phyloP scores from a whole-genome alignment of 2,113 vertebrate genomes.

The Brienomyrus longianalis region DNA sequence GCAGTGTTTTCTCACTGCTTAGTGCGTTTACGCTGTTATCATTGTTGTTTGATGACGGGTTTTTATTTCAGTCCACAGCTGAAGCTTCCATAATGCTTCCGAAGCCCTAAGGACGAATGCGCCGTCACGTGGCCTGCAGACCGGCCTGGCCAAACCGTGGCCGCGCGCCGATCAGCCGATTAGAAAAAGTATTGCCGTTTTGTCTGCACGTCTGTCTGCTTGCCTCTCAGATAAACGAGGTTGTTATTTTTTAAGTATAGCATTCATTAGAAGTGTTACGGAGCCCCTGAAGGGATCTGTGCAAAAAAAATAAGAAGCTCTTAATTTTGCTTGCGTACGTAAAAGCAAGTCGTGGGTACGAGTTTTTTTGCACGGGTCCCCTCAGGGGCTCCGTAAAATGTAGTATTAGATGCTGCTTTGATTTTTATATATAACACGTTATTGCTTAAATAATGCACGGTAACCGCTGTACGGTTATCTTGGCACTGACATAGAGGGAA shows the following conservation, averaged over 20 bases:
- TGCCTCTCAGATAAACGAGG: neutral
- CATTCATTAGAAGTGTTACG: neutral
- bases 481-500: neutral
- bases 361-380: too few species aligned
- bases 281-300: too few species aligned
- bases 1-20: neutral
- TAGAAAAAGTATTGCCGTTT: neutral
- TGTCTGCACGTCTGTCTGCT: neutral
- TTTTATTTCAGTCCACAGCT: constrained; percentile 49
- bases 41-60: neutral
- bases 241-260: neutral
- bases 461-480: neutral
- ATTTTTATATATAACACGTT: neutral
- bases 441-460: neutral
- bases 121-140: neutral
- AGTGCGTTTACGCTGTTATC: neutral
- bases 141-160: neutral
- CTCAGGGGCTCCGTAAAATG: neutral
- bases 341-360: too few species aligned
- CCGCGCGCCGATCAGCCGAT: neutral
- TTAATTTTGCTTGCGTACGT: too few species aligned
- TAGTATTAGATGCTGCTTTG: neutral
- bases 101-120: constrained; percentile 47
- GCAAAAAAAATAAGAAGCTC: too few species aligned
- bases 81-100: constrained; percentile 62